Evolutionary conservation across 2,113 vertebrate species (phyloP).

Genomic region (Lontra canadensis): DNA sequence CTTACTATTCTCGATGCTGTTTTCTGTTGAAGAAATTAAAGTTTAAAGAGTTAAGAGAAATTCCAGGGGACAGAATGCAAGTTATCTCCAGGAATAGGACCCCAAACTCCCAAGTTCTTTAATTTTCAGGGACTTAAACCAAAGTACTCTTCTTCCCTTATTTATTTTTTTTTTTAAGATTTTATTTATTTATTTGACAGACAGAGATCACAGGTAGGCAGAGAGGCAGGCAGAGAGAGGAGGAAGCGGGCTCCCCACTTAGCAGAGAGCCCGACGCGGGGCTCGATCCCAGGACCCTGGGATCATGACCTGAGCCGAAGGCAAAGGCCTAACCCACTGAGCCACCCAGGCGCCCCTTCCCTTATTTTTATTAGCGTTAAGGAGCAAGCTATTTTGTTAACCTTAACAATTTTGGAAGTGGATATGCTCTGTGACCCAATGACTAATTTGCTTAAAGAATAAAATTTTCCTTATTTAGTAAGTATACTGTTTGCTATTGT

Average conservation of each 20-base stretch:
- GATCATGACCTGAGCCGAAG: too few relatives aligned
- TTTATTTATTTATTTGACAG: too few relatives aligned
- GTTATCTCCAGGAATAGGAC: background rate
- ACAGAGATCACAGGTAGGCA: too few relatives aligned
- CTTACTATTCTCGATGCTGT: background rate
- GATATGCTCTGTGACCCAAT: background rate
- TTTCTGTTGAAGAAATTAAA: constrained; percentile 8
- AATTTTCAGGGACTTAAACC: background rate
- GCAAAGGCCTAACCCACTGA: too few relatives aligned
- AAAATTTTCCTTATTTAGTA: background rate
- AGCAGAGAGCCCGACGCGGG: too few relatives aligned
- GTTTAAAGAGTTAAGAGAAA: background rate
- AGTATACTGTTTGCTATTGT: background rate
- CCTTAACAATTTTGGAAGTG: background rate
- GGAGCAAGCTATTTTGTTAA: constrained; percentile 1
- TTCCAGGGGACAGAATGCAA: background rate
- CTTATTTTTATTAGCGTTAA: background rate
- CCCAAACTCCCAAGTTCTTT: background rate
- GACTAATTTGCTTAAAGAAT: background rate
- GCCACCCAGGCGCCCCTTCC: too few relatives aligned
- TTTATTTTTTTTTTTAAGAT: too few relatives aligned
- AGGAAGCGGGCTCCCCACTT: too few relatives aligned
- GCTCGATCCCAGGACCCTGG: too few relatives aligned
- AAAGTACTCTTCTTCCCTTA: background rate
- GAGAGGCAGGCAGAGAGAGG: too few relatives aligned